A percentile compares a stretch with the other conserved stretches of the same genome.
Conservation (phyloP, 1,140 invertebrate species). For the Cydia pomonella region DNA sequence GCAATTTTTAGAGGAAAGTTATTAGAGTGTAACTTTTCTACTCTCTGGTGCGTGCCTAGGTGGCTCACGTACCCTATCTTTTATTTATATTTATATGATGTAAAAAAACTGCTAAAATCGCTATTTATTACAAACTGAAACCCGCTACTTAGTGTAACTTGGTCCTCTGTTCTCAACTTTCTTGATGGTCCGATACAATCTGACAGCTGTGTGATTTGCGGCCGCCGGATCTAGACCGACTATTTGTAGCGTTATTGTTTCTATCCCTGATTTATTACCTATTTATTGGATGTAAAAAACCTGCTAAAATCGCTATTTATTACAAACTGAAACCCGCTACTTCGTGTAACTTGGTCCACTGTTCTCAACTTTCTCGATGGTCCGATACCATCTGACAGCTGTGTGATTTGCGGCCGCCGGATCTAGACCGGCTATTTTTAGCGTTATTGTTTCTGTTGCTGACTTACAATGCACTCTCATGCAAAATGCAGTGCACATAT, state of each 20-base stretch:
- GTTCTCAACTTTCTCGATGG: not conserved
- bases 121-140: not conserved
- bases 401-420: constrained; percentile 8
- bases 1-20: too few relatives aligned
- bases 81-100: too few relatives aligned
- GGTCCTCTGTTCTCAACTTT: not conserved
- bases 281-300: too few relatives aligned
- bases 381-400: not conserved
- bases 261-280: not conserved
- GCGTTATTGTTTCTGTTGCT: not conserved
- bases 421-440: not conserved
- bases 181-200: not conserved
- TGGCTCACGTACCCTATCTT: too few relatives aligned
- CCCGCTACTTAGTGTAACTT: not conserved
- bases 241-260: too few relatives aligned
- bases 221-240: constrained; percentile 1
- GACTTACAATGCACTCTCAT: not conserved
- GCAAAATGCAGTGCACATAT: not conserved
- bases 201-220: not conserved
- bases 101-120: too few relatives aligned
- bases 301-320: too few relatives aligned
- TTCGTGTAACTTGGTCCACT: not conserved
- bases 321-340: not conserved
- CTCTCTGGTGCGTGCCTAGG: too few relatives aligned
- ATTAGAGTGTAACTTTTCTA: too few relatives aligned